Percentiles rank a stretch among this genome's conserved stretches.
Conservation (phyloP, 2,888 invertebrate species). For the Thecophora atra region DNA sequence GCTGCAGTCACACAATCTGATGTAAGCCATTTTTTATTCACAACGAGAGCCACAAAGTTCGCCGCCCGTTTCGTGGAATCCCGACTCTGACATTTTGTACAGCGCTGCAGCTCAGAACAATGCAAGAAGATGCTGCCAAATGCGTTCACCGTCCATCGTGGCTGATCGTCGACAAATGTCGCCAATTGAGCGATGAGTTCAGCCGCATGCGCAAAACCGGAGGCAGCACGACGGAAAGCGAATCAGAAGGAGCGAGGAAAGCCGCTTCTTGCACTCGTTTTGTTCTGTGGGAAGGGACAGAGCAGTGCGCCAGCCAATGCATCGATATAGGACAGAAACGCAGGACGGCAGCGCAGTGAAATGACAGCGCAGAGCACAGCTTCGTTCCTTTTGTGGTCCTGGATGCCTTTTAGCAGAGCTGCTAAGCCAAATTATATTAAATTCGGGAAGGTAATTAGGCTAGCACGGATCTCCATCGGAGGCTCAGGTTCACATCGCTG, state of each 20-base stretch:
- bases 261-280: conserved; percentile 1
- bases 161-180: conserved; percentile 52
- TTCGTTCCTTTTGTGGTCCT: neutral
- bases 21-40: conserved; percentile 29
- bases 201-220: conserved; percentile 38
- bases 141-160: conserved; percentile 12
- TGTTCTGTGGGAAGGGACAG: neutral
- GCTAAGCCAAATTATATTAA: conserved; percentile 42
- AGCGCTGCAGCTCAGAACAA: conserved; percentile 41
- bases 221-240: neutral
- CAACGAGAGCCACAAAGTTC: neutral
- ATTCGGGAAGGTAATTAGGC: conserved; percentile 51
- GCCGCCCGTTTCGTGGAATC: conserved; percentile 59
- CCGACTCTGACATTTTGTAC: conserved; percentile 61
- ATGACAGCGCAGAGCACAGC: neutral
- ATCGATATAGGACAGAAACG: conserved; percentile 24
- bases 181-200: conserved; percentile 61
- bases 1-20: conserved; percentile 30
- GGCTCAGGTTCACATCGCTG: neutral
- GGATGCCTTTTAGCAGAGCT: conserved; percentile 2
- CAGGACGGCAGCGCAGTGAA: conserved; percentile 9
- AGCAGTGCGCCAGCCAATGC: conserved; percentile 13
- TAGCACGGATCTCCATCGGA: conserved; percentile 35
- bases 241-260: conserved; percentile 1
- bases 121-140: conserved; percentile 32